phyloP scores from a whole-genome alignment of 1,140 invertebrate genomes.

The Tigriopus japonicus region DNA sequence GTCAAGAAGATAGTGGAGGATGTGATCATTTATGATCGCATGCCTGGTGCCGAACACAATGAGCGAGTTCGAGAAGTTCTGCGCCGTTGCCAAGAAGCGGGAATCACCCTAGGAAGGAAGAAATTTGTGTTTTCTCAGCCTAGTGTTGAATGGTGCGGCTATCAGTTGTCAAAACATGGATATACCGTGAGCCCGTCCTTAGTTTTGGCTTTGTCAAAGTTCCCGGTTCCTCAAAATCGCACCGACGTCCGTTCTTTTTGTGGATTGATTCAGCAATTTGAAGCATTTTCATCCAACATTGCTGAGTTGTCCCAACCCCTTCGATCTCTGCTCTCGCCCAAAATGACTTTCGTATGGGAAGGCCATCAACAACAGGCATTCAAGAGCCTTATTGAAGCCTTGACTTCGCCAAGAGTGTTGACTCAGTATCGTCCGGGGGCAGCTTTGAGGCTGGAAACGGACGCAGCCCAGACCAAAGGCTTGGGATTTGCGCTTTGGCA shows the following conservation, averaged over 20 bases:
- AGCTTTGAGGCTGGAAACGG: slow-evolving; percentile 14
- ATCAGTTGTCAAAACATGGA: not conserved
- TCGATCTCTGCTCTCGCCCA: slow-evolving; percentile 14
- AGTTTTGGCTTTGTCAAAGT: not conserved
- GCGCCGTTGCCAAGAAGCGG: not conserved
- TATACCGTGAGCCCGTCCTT: slow-evolving; percentile 6
- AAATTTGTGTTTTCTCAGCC: slow-evolving; percentile 10
- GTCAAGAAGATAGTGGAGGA: slow-evolving; percentile 18
- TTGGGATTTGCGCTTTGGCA: slow-evolving; percentile 17
- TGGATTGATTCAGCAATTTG: not conserved
- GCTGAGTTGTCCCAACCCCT: slow-evolving; percentile 15
- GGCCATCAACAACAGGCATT: slow-evolving; percentile 16
- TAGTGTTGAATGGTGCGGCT: slow-evolving; percentile 11
- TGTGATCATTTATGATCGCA: slow-evolving; percentile 14
- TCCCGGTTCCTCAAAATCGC: slow-evolving; percentile 15
- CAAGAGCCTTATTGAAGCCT: slow-evolving; percentile 8
- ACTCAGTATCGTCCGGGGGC: slow-evolving; percentile 13
- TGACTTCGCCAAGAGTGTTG: slow-evolving; percentile 4
- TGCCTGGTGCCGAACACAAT: slow-evolving; percentile 3
- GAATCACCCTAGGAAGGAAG: slow-evolving; percentile 3
- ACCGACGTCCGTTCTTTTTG: slow-evolving; percentile 16
- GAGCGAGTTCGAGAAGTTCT: slow-evolving; percentile 6
- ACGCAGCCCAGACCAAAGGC: slow-evolving; percentile 15
- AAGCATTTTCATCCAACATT: slow-evolving; percentile 5
- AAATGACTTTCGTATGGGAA: slow-evolving; percentile 12